Evolutionary conservation across 2,888 invertebrate genomes (phyloP), one percentile per base, ranked within the genome.

Genomic region (Incurvaria masculella): DNA sequence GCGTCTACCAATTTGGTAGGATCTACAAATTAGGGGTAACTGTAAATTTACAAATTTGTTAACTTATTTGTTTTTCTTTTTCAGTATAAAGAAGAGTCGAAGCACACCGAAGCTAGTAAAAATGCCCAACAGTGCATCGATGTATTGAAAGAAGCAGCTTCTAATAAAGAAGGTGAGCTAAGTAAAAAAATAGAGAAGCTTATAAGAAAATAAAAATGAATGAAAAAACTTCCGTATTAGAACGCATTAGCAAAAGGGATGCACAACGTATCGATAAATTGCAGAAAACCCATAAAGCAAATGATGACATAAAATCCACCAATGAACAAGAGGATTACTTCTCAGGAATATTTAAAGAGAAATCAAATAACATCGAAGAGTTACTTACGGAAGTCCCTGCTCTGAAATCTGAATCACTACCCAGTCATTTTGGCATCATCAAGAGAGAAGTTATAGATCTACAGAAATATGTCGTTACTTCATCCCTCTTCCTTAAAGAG

Each of bases 381-480:
- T 68, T 82, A 51, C 65, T 91, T 11, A 70, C 75, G 47, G 72
- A 75, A 61, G 64, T 80, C 23, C 73, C 76, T 20, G 69, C 74
- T 26, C 61, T 83, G 51, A 73, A 85, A 59, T 64, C 68, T 48
- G 64, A 76, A 48, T 60, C 81, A 40, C 66, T 86, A 44, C 76
- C 81, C 2, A 71, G 72, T 45, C 81, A 85, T 56, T 89, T 91
- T 59, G 85, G 86, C 51, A 81, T 79, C 44, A 83, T 88, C n/a
- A 86, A 85, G 49, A 80, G 84, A 56, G 86, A 90, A 60, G 82
- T 92, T 20, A 84, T 87, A 58, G 83, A 85, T 52, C 66, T 93
- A 51, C 91, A 91, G 61, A 88, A 88, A 62, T 87, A 88, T 69
- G 81, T 93, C 20, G 86, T 91, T 1, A 85, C 87, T 51, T 91